phyloP scores from a whole-genome alignment of 1,140 invertebrate species.

The Hylaeus volcanicus region DNA sequence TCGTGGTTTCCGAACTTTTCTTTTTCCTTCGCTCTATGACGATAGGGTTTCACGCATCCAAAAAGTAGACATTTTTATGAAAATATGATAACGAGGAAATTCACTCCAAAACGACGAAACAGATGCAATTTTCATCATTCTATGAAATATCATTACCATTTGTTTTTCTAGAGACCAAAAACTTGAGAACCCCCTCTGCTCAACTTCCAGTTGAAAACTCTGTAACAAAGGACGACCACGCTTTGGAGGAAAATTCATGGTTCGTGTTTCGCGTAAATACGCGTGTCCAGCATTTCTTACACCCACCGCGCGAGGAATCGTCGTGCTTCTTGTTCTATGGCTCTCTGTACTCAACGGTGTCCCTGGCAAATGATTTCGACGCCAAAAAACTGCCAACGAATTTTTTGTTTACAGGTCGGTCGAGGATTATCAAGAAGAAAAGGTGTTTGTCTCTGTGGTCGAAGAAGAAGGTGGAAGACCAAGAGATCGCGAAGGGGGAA shows the following conservation, averaged over 20 bases:
- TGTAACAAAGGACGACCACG: too few species aligned
- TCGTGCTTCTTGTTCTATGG: too few species aligned
- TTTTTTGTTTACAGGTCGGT: too few species aligned
- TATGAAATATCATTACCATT: neutral
- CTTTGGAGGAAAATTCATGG: neutral
- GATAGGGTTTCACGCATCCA: too few species aligned
- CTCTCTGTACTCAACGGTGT: too few species aligned
- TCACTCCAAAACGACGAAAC: too few species aligned
- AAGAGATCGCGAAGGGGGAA: constrained; percentile 22
- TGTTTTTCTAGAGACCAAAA: neutral
- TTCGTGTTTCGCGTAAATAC: neutral
- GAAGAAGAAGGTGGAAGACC: neutral
- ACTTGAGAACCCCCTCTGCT: neutral
- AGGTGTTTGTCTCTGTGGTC: neutral
- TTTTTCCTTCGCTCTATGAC: constrained; percentile 24
- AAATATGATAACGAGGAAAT: too few species aligned
- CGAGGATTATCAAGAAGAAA: too few species aligned
- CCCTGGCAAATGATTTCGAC: neutral
- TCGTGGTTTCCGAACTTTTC: constrained; percentile 27
- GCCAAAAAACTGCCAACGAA: neutral
- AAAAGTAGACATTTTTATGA: too few species aligned
- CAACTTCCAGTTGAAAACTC: neutral
- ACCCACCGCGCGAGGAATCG: neutral
- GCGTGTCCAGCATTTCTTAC: too few species aligned
- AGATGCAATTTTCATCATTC: too few species aligned